Percentiles rank a stretch among this genome's conserved stretches.
phyloP scores from a whole-genome alignment of 1,140 invertebrate genomes.

The Polypedilum pembai region DNA sequence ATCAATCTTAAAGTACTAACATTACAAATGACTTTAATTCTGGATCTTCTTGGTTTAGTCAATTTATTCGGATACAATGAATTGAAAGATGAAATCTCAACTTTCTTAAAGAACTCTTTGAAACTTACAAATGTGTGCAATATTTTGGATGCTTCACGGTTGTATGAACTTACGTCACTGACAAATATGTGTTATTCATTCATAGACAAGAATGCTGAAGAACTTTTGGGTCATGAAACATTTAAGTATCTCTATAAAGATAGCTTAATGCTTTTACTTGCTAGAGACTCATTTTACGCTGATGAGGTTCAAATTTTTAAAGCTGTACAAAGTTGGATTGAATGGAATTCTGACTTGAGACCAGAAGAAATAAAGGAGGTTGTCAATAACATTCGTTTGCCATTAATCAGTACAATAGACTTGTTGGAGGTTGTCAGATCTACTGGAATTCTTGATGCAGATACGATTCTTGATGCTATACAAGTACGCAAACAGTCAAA shows the following conservation, averaged over 20 bases:
- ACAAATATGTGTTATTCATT: slow-evolving; percentile 66
- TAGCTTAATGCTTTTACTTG: slow-evolving; percentile 74
- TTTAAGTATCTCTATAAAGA: slow-evolving; percentile 77
- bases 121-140: slow-evolving; percentile 84
- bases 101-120: slow-evolving; percentile 83
- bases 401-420: slow-evolving; percentile 71
- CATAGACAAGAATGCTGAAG: slow-evolving; percentile 79
- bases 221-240: slow-evolving; percentile 74
- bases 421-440: slow-evolving; percentile 80
- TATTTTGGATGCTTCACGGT: slow-evolving; percentile 80
- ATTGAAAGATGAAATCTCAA: slow-evolving; percentile 83
- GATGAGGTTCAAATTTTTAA: slow-evolving; percentile 92
- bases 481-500: slow-evolving; percentile 68
- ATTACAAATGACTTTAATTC: slow-evolving; percentile 43
- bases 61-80: slow-evolving; percentile 94
- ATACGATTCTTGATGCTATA: slow-evolving; percentile 91
- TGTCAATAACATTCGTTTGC: slow-evolving; percentile 66
- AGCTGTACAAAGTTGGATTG: slow-evolving; percentile 79
- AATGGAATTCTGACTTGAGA: slow-evolving; percentile 61
- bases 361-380: slow-evolving; percentile 46
- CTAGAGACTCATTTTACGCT: slow-evolving; percentile 91
- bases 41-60: slow-evolving; percentile 81
- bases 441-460: slow-evolving; percentile 74
- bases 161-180: slow-evolving; percentile 53
- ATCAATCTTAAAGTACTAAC: not conserved